A percentile compares a stretch with the other conserved stretches of the same genome.
phyloP scores from a whole-genome alignment of 2,113 vertebrate species.

The Apodemus speciosus region DNA sequence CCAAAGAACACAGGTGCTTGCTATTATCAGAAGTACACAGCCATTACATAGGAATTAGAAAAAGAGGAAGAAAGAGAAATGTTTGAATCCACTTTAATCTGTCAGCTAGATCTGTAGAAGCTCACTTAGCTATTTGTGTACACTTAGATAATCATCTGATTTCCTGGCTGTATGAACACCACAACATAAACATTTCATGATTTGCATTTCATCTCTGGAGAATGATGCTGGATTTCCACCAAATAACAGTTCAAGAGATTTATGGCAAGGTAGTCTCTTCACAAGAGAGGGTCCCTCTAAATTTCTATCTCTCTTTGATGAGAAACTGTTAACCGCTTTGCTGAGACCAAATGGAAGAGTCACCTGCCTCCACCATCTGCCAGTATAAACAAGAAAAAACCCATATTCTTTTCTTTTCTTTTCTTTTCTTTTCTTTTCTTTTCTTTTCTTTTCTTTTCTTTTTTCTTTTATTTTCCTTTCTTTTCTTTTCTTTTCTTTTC shows the following conservation, averaged over 20 bases:
- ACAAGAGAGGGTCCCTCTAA: neutral
- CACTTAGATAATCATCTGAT: neutral
- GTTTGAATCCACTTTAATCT: neutral
- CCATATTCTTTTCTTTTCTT: slow-evolving; percentile 44
- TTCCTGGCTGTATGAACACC: neutral
- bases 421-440: slow-evolving; percentile 29
- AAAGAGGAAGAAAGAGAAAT: neutral
- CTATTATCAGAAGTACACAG: neutral
- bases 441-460: slow-evolving; percentile 29
- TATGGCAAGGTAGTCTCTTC: neutral
- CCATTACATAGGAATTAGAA: neutral
- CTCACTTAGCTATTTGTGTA: neutral
- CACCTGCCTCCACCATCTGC: slow-evolving; percentile 38
- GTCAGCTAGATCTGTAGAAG: neutral
- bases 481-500: slow-evolving; percentile 38
- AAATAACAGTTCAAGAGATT: neutral
- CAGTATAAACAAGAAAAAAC: slow-evolving; percentile 59
- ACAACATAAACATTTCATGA: neutral
- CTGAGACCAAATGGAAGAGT: slow-evolving; percentile 42
- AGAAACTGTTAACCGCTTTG: slow-evolving; percentile 44
- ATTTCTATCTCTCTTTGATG: slow-evolving; percentile 29
- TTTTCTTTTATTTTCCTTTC: no score
- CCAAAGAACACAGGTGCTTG: neutral
- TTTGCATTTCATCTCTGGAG: slow-evolving; percentile 1
- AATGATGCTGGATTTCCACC: neutral